Evolutionary conservation across 2,113 vertebrate genomes (phyloP).

Genomic region (Apodemus speciosus): DNA sequence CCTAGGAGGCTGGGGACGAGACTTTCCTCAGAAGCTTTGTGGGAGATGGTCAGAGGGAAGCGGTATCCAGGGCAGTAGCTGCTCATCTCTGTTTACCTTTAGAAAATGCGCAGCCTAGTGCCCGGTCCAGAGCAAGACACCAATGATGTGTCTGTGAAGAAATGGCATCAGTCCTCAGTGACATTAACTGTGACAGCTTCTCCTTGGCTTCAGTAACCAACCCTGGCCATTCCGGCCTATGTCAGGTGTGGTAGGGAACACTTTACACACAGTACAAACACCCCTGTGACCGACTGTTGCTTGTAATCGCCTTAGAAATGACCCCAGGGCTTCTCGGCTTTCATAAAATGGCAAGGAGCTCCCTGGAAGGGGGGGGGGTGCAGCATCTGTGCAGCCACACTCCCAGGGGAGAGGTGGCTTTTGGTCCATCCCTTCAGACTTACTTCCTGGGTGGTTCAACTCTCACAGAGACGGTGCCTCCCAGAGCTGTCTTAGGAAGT

Average conservation of each 20-base stretch:
- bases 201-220: not conserved
- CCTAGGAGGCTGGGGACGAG: not conserved
- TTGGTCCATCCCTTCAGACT: not conserved
- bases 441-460: not conserved
- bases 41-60: not conserved
- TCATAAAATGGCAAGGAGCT: not conserved
- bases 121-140: not conserved
- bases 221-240: not conserved
- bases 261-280: not conserved
- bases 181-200: not conserved
- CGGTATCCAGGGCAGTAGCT: not conserved
- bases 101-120: not conserved
- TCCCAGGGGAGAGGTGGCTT: not conserved
- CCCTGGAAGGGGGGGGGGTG: rapidly evolving
- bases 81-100: not conserved
- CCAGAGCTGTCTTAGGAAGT: not conserved
- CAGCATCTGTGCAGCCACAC: not conserved
- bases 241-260: not conserved
- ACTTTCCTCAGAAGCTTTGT: not conserved
- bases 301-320: not conserved
- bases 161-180: not conserved
- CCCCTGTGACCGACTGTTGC: not conserved
- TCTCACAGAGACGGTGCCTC: not conserved
- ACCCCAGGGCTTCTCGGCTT: not conserved
- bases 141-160: not conserved